These are phyloP conservation scores for Seriola dumerili DNA, from an alignment of 2,113 vertebrate genomes.

Conservation along the genomic window DNA sequence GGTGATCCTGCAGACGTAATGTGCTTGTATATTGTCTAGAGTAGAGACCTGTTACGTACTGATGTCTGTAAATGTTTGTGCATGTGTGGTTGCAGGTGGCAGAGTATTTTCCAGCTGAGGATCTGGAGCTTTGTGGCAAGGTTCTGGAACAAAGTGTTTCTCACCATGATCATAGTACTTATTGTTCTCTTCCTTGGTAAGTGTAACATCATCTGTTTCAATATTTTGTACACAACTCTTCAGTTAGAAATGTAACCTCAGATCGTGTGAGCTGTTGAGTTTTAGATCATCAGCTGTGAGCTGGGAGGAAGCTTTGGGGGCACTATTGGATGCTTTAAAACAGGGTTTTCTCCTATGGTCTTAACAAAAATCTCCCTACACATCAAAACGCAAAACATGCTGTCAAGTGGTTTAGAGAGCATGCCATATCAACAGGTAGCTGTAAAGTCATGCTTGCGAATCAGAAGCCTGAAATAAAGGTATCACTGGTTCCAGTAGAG, in stretches of 20 bases:
- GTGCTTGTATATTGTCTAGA: background rate
- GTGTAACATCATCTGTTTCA: background rate
- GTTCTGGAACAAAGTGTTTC: slow-evolving; percentile 94
- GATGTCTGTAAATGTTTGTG: background rate
- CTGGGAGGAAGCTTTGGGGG: background rate
- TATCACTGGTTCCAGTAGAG: too few species aligned
- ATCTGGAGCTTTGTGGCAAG: slow-evolving; percentile 89
- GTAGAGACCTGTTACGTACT: background rate
- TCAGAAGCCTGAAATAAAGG: too few species aligned
- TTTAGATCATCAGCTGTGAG: background rate
- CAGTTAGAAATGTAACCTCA: background rate
- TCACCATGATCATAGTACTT: slow-evolving; percentile 94
- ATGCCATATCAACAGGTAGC: too few species aligned
- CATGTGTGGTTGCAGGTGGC: slow-evolving; percentile 88
- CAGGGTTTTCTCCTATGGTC: too few species aligned
- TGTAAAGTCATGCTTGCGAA: too few species aligned
- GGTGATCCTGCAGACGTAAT: background rate
- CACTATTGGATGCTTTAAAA: background rate
- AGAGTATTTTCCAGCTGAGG: slow-evolving; percentile 89
- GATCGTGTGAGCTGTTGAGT: background rate
- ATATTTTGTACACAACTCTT: background rate
- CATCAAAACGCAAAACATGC: too few species aligned
- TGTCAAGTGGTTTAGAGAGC: too few species aligned
- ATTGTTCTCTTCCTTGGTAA: slow-evolving; percentile 94
- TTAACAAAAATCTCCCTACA: too few species aligned